Base-by-base conservation (phyloP, 2,888 invertebrate species). In the Physocephala rufipes region DNA sequence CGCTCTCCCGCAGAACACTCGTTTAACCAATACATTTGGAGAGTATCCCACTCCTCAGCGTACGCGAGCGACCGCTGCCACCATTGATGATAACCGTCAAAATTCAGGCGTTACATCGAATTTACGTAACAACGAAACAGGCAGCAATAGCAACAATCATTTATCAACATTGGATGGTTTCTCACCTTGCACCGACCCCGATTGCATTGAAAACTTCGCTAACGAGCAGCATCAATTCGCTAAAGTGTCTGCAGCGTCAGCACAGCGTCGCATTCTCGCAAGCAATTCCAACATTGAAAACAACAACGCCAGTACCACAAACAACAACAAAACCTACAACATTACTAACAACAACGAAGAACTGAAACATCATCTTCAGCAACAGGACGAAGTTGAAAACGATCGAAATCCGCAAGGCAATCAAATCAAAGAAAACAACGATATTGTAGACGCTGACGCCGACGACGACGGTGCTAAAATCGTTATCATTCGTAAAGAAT, bases 121-220 rank as follows among this genome's bases (percentile, higher is more conserved):
- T n/a, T n/a, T n/a, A n/a, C n/a, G n/a, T n/a, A 36, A 36, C 82
- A 61, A 80, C 75, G 5, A 24, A n/a, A 55, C 4, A 47, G 79
- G 79, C 45, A 82, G 79, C 69, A 78, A 81, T 16, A 82, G 79
- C 72, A 80, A 77, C 71, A 78, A 78, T 70, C 78, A 79, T 36
- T 71, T 83, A 47, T 78, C 83, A 59, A 79, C 82, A 59, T 76
- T 82, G 73, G 85, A 85, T 70, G 82, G 83, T 71, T 77, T 85
- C 72, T 76, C 74, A 58, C 73, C 71, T 65, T 84, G 84, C 70
- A 84, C 81, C 69, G 83, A 84, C 79, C 84, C 84, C 13, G 81
- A 83, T 77, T 84, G 84, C 71, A 78, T 79, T 65, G 80, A 81
- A 70, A 82, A 78, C 51, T 78, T 77, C 65, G 77, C 73, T 76